A percentile compares a stretch with the other conserved stretches of the same genome.
These are phyloP conservation scores for Drosophila parabipectinata DNA, from an alignment of 1,140 invertebrate genomes.

Conservation along the genomic window DNA sequence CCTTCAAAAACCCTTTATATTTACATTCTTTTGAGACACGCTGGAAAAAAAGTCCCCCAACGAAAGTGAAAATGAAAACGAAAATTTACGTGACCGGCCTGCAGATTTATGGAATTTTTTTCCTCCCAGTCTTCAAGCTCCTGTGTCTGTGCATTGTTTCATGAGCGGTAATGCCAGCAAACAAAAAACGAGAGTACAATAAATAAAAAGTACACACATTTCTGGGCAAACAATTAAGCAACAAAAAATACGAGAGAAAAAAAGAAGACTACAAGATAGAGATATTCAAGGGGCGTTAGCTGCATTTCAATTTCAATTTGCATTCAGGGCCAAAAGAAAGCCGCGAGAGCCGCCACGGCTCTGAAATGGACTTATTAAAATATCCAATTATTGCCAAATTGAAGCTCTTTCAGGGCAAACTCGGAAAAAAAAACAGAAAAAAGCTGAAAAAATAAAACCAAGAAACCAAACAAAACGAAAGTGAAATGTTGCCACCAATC, in stretches of 20 bases:
- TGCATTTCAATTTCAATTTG: conserved; percentile 78
- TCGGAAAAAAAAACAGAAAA: conserved; percentile 15
- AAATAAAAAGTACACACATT: conserved; percentile 28
- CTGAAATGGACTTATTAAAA: conserved; percentile 71
- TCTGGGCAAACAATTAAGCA: conserved; percentile 51
- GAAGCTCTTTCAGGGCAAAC: conserved; percentile 49
- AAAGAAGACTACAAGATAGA: conserved; percentile 4
- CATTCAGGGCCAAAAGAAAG: conserved; percentile 78
- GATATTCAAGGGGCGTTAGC: conserved; percentile 45
- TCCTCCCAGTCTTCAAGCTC: neutral
- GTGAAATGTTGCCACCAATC: conserved; percentile 64
- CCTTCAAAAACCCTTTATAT: neutral
- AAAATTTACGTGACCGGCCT: conserved; percentile 60
- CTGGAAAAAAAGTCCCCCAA: conserved; percentile 21
- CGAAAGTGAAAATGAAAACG: conserved; percentile 66
- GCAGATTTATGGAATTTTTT: conserved; percentile 51
- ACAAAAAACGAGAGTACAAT: conserved; percentile 29
- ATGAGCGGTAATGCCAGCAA: conserved; percentile 16
- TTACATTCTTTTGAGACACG: neutral
- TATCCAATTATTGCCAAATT: conserved; percentile 79
- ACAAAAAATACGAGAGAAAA: conserved; percentile 10
- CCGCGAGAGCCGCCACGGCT: conserved; percentile 10
- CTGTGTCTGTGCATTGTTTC: conserved; percentile 49
- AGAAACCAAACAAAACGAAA: conserved; percentile 56
- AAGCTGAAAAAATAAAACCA: conserved; percentile 38